A percentile compares a stretch with the other conserved stretches of the same genome.
Evolutionary conservation across 92 coral and sea anemone genomes (phyloP).

Genomic region (Zoanthus solanderi): DNA sequence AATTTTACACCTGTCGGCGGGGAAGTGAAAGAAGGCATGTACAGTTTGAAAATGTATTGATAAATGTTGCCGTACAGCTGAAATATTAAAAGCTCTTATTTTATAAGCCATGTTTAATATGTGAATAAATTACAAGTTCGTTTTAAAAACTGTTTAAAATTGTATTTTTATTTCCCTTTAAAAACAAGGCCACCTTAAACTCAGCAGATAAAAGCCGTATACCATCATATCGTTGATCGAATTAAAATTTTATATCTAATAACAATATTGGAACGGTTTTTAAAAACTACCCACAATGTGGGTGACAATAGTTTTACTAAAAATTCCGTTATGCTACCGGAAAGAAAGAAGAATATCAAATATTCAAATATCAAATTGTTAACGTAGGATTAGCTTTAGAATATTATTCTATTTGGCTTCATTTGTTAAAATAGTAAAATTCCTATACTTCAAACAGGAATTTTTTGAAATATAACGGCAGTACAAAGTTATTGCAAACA

Average conservation of each 20-base stretch:
- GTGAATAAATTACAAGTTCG: background rate
- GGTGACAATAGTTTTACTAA: background rate
- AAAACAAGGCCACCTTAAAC: background rate
- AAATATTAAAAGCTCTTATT: background rate
- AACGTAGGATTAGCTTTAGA: background rate
- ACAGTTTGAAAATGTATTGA: background rate
- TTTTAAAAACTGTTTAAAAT: background rate
- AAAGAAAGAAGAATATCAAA: background rate
- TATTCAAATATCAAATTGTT: too few relatives aligned
- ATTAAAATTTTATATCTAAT: background rate
- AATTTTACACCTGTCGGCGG: background rate
- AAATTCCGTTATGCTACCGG: background rate
- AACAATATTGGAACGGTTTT: background rate
- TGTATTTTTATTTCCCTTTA: background rate
- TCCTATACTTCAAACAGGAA: too few relatives aligned
- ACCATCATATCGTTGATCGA: too few relatives aligned
- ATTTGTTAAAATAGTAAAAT: too few relatives aligned
- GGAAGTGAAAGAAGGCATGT: background rate
- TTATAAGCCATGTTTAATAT: background rate
- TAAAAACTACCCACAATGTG: slow-evolving; percentile 31
- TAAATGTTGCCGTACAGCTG: background rate
- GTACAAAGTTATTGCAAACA: background rate
- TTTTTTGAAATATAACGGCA: too few relatives aligned
- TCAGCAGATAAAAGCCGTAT: background rate
- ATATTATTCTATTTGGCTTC: background rate